Evolutionary conservation across 2,113 vertebrate genomes (phyloP), one percentile per base, ranked within the genome.

Genomic region (Microtus oregoni): DNA sequence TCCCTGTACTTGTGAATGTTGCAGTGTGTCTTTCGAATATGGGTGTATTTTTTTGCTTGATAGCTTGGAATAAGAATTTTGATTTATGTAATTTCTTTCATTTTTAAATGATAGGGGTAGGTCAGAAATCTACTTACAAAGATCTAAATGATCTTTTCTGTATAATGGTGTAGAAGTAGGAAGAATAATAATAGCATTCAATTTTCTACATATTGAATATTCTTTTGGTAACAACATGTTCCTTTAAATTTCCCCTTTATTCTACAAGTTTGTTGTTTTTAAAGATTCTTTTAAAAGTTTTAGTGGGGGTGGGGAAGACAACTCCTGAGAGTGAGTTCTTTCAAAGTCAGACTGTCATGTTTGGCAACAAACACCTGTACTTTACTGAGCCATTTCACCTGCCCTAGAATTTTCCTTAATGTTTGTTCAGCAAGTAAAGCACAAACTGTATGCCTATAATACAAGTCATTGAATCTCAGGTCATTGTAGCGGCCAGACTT

Each of bases 21-120:
- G 14, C 6, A 85, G 0, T 73, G 8, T 86, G 32, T 77, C 75
- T 52, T 94, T 90, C 28, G 17, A n/a, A 63, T 61, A 86, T 35
- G 12, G 52, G 44, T 58, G 82, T 86, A 17, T 20, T 87, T 77
- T 10, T 90, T 58, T 63, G 89, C 63, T 86, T 91, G 67, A 1
- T 89, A 85, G 41, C 26, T 93, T 94, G 35, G 52, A 91, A 67
- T 91, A 79, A n/a, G 94, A 67, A 87, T 75, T 95, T 96, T 87
- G 94, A 70, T 38, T 92, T 75, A 26, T n/a, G 77, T 70, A 87
- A 61, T 85, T 92, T 63, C 44, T n/a, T 93, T 93, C 78, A 61
- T 82, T 89, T 94, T 92, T 83, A 93, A 61, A 94, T 89, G 41
- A 58, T 17, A 91, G 22, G 55, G 55, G 55, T 65, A 92, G 79